These are phyloP conservation scores for Tipula confusa DNA, from an alignment of 2,888 invertebrate species.

Conservation along the genomic window DNA sequence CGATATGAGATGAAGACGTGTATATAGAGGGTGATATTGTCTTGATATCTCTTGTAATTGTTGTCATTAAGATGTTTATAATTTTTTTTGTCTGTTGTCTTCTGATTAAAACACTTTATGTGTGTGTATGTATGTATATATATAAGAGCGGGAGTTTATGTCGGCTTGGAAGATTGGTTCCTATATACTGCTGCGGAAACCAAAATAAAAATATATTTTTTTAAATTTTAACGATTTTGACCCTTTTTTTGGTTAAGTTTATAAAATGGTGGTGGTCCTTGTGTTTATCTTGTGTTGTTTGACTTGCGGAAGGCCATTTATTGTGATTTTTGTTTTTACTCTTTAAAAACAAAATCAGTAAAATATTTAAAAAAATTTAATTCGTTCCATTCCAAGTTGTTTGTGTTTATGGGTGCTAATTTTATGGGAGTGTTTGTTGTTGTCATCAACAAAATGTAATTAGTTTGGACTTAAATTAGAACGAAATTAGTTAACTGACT, in stretches of 20 bases:
- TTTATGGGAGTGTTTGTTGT: too few species aligned
- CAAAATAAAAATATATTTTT: background rate
- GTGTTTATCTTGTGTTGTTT: background rate
- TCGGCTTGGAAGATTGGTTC: background rate
- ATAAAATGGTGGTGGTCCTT: too few species aligned
- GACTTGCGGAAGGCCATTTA: background rate
- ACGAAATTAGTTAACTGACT: too few species aligned
- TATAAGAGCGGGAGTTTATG: background rate
- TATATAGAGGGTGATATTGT: background rate
- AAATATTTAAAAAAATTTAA: too few species aligned
- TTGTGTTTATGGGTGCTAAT: background rate
- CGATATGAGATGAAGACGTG: background rate
- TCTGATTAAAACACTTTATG: background rate
- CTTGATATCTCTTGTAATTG: conserved; percentile 4
- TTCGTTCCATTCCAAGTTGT: too few species aligned
- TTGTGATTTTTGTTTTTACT: too few species aligned
- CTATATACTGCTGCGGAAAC: background rate
- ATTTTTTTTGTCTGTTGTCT: background rate
- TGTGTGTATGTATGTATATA: background rate
- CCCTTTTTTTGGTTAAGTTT: background rate
- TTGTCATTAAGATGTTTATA: conserved; percentile 21
- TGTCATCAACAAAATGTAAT: too few species aligned
- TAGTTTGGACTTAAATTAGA: too few species aligned
- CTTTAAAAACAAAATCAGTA: background rate
- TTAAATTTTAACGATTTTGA: background rate